Base-by-base conservation (phyloP, 2,113 vertebrate genomes). In the Artemisiospiza belli region DNA sequence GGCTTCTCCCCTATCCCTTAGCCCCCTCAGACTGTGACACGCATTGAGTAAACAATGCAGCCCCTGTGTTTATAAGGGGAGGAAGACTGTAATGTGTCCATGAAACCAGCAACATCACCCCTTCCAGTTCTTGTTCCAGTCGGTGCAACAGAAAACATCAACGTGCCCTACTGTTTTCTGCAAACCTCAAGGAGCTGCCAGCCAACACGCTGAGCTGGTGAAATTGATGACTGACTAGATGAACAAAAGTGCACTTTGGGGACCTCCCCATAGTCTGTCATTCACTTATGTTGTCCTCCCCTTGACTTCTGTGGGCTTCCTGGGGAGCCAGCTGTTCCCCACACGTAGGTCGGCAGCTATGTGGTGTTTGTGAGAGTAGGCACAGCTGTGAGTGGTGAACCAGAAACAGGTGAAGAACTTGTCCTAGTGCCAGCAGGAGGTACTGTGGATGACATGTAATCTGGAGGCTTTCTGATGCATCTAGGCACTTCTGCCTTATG, bases 231-330 rank as follows among this genome's bases (percentile, higher is more conserved):
- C 76, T 90, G 88, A 75, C 90, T 96, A 57, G 72, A 88, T 30
- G 90, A 96, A 78, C 88, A 90, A n/a, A 83, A 86, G 90, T 92
- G 85, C 94, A 94, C 96, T 96, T 96, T 88, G 90, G 92, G 90
- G 95, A 96, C 69, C 79, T 97, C 94, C 88, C 93, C 49, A 4
- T 94, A 61, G 88, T 82, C 92, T 96, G 93, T 93, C 92, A 81
- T 83, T 97, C 88, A 94, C 79, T 94, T 68, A 93, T 86, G 73
- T 92, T 95, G 89, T 91, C 93, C 85, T 94, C 79, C 80, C 92
- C 83, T 96, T 95, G 94, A 93, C 88, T 97, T 93, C 90, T 5
- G 16, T 58, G 64, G 68, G 76, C 72, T 96, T 94, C 88, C 94
- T 1, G 27, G 64, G 83, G 79, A 93, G 93, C 79, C 95, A 96